Base-by-base conservation (phyloP, 2,888 invertebrate species). In the Azorinus chamasolen region DNA sequence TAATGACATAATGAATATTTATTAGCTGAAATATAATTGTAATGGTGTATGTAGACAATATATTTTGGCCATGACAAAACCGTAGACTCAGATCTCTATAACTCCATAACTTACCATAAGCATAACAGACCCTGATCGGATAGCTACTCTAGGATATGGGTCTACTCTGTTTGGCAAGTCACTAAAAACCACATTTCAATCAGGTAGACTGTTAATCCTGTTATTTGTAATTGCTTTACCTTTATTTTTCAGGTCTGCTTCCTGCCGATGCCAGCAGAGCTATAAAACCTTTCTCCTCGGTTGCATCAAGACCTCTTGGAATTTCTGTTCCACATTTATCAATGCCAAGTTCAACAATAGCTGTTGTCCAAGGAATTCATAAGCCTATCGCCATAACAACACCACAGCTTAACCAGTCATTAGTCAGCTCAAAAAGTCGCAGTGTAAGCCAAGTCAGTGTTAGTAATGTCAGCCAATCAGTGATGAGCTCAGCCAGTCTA, bases 301-400 rank as follows among this genome's bases (percentile, higher is more conserved):
- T 57, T 24, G 62, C 70, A 10, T 59, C 75, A 50, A 51, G 70
- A 12, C 80, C 76, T 14, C 62, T 76, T 5, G 76, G 77, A 8
- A 41, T 80, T 16, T 43, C 66, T 2, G 54, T 73, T 32, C 77
- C 73, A 10, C 76, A 72, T 12, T 53, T 76, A 48, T 41, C 76
- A 2, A 45, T 62, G 20, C 16, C 68, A 22, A 46, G 59, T 25
- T 20, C 57, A n/a, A 50, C 64, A 5, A 76, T 77, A 6, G 62
- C 80, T 39, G 62, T 76, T 2, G 46, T 80, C 24, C 76, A 73
- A 24, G 72, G 76, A 39, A 50, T 58, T 6, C 73, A 73, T 45
- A 80, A 80, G 59, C 80, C 80, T n/a, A 74, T 80, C 12, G 80
- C 80, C 10, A 80, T 80, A 18, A 80, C 80, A 0, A 66, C 80